Evolutionary conservation across 2,797 vertebrate species (phyloP), one percentile per base, ranked within the genome.

Genomic region (Sitta carolinensis): DNA sequence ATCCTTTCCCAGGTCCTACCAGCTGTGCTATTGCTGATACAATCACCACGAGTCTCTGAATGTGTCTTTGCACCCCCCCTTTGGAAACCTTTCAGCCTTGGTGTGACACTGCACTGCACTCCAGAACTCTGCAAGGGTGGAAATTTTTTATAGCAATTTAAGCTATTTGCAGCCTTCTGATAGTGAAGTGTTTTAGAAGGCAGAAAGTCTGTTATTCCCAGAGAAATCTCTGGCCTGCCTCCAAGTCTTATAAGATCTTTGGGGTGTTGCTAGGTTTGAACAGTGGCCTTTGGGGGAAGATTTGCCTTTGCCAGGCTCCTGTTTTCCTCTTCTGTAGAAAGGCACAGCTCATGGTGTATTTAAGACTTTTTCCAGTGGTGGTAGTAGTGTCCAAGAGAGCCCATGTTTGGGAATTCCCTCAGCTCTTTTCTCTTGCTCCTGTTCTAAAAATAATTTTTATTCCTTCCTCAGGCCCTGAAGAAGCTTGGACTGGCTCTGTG

Each of bases 161-260:
- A 58, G 77, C 36, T 90, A 23, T 92, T 88, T 86, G 63, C 58
- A 90, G 84, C 67, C n/a, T 51, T 38, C 67, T 72, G 88, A 38
- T 52, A 50, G 69, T 9, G 4, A 22, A 59, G 62, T 22, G 23
- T 11, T 79, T 70, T 45, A 58, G 82, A 52, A 74, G 55, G 22
- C 11, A 5, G 52, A 26, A 42, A 55, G 29, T 17, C 34, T 76
- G 45, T 30, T 75, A 5, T 58, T 87, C 47, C 29, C 38, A 26
- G 54, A 52, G 61, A 58, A 66, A 25, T 36, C 2, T 4, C 29
- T 91, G 89, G 36, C 57, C 74, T 69, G 25, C 29, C 59, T 75
- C 51, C 64, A 50, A 66, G 86, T 14, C 57, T 43, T 42, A 0
- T 2, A 40, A 81, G 16, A 45, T 55, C 45, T 16, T 11, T 75